Percentiles rank a stretch among this genome's conserved stretches.
Evolutionary conservation across 2,797 vertebrate genomes (phyloP).

Genomic region (Gymnothorax javanicus): DNA sequence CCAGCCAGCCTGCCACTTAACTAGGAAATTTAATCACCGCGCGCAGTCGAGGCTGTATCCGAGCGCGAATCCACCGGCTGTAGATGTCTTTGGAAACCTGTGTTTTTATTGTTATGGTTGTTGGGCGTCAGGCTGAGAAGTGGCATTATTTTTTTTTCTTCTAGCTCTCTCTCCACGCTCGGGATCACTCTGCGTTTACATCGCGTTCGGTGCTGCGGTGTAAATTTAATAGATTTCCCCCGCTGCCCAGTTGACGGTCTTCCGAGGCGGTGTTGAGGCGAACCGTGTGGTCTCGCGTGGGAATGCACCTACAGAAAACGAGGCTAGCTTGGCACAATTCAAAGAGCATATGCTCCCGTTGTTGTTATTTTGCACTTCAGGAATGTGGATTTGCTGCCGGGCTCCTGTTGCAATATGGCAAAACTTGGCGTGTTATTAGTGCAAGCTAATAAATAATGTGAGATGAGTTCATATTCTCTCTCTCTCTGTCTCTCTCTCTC

Average conservation of each 20-base stretch:
- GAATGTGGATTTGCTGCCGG: neutral
- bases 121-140: neutral
- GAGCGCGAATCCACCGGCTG: neutral
- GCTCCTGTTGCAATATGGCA: neutral
- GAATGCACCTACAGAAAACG: neutral
- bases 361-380: neutral
- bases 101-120: neutral
- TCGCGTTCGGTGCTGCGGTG: neutral
- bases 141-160: neutral
- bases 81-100: neutral
- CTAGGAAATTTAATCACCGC: neutral
- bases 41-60: neutral
- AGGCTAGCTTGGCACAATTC: neutral
- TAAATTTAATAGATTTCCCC: neutral
- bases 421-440: neutral
- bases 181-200: neutral
- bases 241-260: neutral
- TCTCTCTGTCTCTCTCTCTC: neutral
- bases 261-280: neutral
- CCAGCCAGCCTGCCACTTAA: conserved; percentile 39
- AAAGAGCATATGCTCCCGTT: neutral
- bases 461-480: neutral
- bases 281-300: neutral
- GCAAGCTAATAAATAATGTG: neutral
- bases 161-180: neutral